Evolutionary conservation across 2,888 invertebrate species (phyloP), one percentile per base, ranked within the genome.

Genomic region (Heliconius hortense): DNA sequence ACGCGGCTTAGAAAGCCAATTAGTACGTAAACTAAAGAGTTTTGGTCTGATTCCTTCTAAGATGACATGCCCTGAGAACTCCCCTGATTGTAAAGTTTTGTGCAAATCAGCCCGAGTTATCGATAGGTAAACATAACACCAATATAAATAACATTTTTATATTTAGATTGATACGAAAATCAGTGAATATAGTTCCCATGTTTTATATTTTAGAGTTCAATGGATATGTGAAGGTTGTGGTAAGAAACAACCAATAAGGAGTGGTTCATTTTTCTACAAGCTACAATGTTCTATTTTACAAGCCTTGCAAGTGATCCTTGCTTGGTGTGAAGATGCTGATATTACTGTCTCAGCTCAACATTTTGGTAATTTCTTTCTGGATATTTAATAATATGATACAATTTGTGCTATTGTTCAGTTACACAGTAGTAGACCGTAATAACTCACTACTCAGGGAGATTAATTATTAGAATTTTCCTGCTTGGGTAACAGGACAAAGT

Each of bases 311-410:
- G 88, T 95, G 18, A 94, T 96, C 74, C 85, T 96, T 62, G 96
- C 95, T 0, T 96, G 96, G 96, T 95, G 95, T 86, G 95, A 96
- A 81, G 94, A 95, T 84, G 94, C 94, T n/a, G 95, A 95, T 59
- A 84, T 89, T 11, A 91, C 91, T 72, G 82, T 88, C 39, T 92
- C 94, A 63, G 93, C 95, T 24, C 89, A 91, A 79, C 89, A 94
- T 82, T 94, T 96, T 87, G 94, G 96, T 96, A 88, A 82, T 79
- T 56, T 62, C 15, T 56, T 56, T 31, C 4, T 24, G 4, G 31
- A n/a, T 31, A 31, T 69, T 56, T 48, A 48, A 48, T 48, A 48
- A 48, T 48, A 48, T 48, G 3, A 39, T 39, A 39, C 39, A 48
- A 18, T 48, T 48, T 48, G 48, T 48, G 18, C 1, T 5, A 18